Evolutionary conservation across 2,113 vertebrate genomes (phyloP), one percentile per base, ranked within the genome.

Genomic region (Cyanoderma ruficeps): DNA sequence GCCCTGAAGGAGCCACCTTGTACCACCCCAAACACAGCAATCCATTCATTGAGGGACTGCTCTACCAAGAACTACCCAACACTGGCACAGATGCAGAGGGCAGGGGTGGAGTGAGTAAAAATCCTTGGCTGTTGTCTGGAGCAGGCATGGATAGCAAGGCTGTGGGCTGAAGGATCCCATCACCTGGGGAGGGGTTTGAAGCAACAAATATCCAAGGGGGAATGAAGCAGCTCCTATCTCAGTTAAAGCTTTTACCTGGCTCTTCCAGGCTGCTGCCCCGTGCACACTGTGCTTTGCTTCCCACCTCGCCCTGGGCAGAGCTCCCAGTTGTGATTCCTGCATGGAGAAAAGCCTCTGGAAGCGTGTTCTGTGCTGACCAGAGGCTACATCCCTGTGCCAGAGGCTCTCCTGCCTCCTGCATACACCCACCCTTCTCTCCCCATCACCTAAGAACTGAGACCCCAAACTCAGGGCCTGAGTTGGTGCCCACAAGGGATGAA

Each of bases 241-340:
- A 28, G 31, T 33, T 65, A 61, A 33, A 87, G 69, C 17, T 90
- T 83, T 60, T 56, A 44, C 35, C 31, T 16, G 37, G 53, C 44
- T 72, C 44, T 37, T 47, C 37, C 68, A n/a, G 2, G 6, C 65
- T 6, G 18, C 74, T 90, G 69, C 60, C 60, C 70, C 22, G 24
- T 2, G 0, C 4, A 9, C 17, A 2, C 49, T 42, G 68, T 0
- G 4, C 49, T 77, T 72, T 47, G 5, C 23, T 25, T 63, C 44
- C 61, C 77, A 61, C 64, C 81, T 83, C 1, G 0, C 42, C 70
- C 57, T 37, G 52, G 72, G 78, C 85, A 92, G 41, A 50, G 78
- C 52, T 92, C 82, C 50, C 64, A 30, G 89, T 8, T 31, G 30
- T 10, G 44, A 83, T 63, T 20, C 19, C 30, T 6, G n/a, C 9